phyloP scores from a whole-genome alignment of 1,140 invertebrate species.

The Chlorops oryzae region DNA sequence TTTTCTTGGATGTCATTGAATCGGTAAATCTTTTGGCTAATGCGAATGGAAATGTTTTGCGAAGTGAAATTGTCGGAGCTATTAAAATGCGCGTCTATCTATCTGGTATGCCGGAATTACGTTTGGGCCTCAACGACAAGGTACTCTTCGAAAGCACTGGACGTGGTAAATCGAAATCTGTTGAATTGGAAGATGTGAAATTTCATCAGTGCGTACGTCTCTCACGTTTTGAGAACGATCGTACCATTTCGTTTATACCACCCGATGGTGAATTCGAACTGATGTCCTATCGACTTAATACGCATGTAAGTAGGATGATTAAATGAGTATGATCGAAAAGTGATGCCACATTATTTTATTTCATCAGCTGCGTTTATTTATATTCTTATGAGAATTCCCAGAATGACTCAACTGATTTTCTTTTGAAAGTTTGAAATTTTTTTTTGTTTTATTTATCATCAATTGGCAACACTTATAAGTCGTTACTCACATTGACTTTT shows the following conservation, averaged over 20 bases:
- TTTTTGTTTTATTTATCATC: too few species aligned
- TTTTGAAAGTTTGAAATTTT: too few species aligned
- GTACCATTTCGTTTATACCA: slow-evolving; percentile 98
- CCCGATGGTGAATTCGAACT: slow-evolving; percentile 99
- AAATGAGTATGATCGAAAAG: too few species aligned
- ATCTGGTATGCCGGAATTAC: slow-evolving; percentile 99
- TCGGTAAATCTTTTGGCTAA: slow-evolving; percentile 97
- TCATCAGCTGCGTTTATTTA: too few species aligned
- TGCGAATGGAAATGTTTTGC: slow-evolving; percentile 94
- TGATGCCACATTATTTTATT: too few species aligned
- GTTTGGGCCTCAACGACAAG: slow-evolving; percentile 97
- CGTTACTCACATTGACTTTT: too few species aligned
- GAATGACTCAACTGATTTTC: too few species aligned
- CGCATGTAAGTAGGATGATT: slow-evolving; percentile 81
- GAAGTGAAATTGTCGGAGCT: slow-evolving; percentile 97
- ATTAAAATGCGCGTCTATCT: slow-evolving; percentile 99
- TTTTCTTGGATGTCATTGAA: slow-evolving; percentile 99
- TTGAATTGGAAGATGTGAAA: slow-evolving; percentile 98
- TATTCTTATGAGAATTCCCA: too few species aligned
- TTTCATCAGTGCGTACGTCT: slow-evolving; percentile 99
- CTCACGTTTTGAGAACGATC: slow-evolving; percentile 96
- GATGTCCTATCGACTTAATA: slow-evolving; percentile 98
- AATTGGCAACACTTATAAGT: too few species aligned
- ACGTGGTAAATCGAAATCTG: slow-evolving; percentile 95
- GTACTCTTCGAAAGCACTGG: slow-evolving; percentile 98